Evolutionary conservation across 2,888 invertebrate genomes (phyloP), one percentile per base, ranked within the genome.

Genomic region (Leptinotarsa juncta): DNA sequence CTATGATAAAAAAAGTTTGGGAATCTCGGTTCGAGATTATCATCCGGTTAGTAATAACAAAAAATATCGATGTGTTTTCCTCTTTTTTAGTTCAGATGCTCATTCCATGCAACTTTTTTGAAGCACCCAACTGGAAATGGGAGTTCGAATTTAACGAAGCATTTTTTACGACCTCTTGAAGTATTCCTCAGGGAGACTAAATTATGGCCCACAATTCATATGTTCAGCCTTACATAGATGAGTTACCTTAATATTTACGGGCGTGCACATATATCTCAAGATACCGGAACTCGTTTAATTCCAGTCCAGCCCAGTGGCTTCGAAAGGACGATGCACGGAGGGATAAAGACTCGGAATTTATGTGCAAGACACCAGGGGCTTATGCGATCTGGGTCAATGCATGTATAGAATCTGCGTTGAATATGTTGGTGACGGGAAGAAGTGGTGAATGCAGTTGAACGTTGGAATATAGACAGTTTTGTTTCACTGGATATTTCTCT

Each of bases 221-320:
- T 80, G 81, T 81, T 79, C 80, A 79, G 76, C 80, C 80, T 80
- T 79, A 82, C 78, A 81, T 80, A 81, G 82, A 80, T 79, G 81
- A 82, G 80, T 81, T 81, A 79, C 81, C 80, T 82, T 81, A 80
- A 81, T 82, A 81, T 81, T 81, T 81, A 81, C 76, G 80, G 74
- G 81, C 74, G 80, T 80, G 32, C 62, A 81, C 82, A 81, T 83
- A 82, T 81, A 82, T 84, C 81, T 82, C 80, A 81, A 83, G 81
- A 81, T 80, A 82, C 83, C 82, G 83, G 83, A 83, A 82, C 79
- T 80, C 82, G 80, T 82, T 84, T 84, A 84, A 84, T 84, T 83
- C 78, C 81, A 79, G 80, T 81, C 79, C 83, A 78, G 82, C 78
- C 80, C 81, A 82, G 79, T 80, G 83, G 81, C 81, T 83, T 76